A percentile compares a stretch with the other conserved stretches of the same genome.
Conservation (phyloP, 2,888 invertebrate species). For the Mesochorus sp. region DNA sequence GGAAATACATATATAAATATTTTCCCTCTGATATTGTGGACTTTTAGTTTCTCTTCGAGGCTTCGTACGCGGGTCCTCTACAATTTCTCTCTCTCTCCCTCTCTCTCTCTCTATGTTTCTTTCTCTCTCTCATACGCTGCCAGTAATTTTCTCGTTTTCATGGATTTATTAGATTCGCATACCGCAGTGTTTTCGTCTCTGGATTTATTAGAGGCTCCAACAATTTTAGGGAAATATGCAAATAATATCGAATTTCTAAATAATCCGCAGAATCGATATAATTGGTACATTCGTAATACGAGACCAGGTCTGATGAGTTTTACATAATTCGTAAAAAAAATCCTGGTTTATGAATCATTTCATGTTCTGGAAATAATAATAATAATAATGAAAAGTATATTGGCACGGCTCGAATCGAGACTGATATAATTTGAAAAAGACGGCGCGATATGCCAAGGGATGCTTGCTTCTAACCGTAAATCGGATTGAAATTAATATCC, state of each 20-base stretch:
- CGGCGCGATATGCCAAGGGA: not conserved
- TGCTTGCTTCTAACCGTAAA: not conserved
- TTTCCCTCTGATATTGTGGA: not conserved
- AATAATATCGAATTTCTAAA: no score
- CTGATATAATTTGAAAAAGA: slow-evolving; percentile 16
- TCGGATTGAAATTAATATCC: slow-evolving; percentile 48
- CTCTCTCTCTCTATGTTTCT: no score
- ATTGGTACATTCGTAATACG: no score
- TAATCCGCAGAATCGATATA: no score
- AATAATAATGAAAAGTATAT: slow-evolving; percentile 10
- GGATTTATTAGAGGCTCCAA: no score
- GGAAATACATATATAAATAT: not conserved
- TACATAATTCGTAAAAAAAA: no score
- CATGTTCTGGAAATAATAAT: not conserved
- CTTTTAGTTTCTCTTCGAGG: not conserved
- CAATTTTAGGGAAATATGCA: no score
- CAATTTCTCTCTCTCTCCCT: not conserved
- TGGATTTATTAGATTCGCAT: not conserved
- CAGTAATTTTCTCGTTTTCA: not conserved
- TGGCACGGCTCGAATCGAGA: not conserved
- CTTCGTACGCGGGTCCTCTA: not conserved
- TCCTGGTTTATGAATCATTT: not conserved
- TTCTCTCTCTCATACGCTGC: not conserved
- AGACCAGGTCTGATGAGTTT: no score
- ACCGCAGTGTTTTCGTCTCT: no score